Conservation (phyloP, 1,140 invertebrate genomes). For the Lepidurus packardi region DNA sequence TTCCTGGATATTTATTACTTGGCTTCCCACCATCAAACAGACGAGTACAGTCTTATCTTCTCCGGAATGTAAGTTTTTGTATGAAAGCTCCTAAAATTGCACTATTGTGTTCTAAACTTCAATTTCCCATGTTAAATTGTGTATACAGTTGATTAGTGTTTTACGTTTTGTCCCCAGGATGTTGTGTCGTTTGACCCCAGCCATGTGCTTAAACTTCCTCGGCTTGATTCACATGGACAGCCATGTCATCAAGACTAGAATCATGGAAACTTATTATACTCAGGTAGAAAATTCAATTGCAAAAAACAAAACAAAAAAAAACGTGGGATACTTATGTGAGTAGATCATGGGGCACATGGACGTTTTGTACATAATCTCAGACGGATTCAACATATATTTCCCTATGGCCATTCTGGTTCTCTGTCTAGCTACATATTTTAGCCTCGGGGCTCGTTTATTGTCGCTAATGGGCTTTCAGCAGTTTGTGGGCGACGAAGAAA, state of each 20-base stretch:
- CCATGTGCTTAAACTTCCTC: constrained; percentile 96
- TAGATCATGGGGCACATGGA: constrained; percentile 99
- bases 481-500: constrained; percentile 80
- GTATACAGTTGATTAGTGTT: constrained; percentile 12
- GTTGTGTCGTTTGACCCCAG: constrained; percentile 92
- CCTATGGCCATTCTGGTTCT: constrained; percentile 93
- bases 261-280: constrained; percentile 81
- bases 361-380: constrained; percentile 90
- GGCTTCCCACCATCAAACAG: constrained; percentile 94
- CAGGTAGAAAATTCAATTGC: constrained; percentile 52
- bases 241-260: constrained; percentile 77
- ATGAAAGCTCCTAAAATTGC: background rate
- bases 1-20: constrained; percentile 96
- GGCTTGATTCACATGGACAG: constrained; percentile 97
- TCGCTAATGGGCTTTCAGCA: constrained; percentile 91
- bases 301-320: background rate
- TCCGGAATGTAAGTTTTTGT: constrained; percentile 67
- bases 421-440: constrained; percentile 91
- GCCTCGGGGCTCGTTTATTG: constrained; percentile 79
- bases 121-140: constrained; percentile 16
- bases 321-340: constrained; percentile 38
- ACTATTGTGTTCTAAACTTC: constrained; percentile 24
- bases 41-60: constrained; percentile 97
- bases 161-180: constrained; percentile 58
- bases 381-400: constrained; percentile 99